Percentiles rank a stretch among this genome's conserved stretches.
Conservation (phyloP, 2,113 vertebrate genomes). For the Acrocephalus arundinaceus region DNA sequence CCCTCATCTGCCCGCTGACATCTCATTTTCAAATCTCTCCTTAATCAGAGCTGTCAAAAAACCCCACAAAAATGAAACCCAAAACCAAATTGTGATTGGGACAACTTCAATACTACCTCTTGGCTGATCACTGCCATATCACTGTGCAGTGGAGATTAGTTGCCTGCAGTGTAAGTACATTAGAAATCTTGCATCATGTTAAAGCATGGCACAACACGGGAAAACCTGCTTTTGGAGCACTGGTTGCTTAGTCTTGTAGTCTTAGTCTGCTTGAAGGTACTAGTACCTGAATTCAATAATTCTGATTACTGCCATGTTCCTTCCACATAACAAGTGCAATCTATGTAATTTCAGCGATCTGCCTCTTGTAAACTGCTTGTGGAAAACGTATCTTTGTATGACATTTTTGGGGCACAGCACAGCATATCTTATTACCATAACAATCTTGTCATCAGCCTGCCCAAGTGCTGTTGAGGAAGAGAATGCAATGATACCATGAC, state of each 20-base stretch:
- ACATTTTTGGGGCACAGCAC: not conserved
- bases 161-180: not conserved
- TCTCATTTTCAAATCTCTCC: not conserved
- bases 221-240: not conserved
- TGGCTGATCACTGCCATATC: not conserved
- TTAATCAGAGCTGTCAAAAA: not conserved
- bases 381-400: not conserved
- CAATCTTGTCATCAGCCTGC: not conserved
- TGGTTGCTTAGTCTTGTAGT: not conserved
- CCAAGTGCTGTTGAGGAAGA: not conserved
- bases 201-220: rapidly evolving
- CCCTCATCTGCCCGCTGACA: not conserved
- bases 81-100: not conserved
- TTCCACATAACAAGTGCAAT: not conserved
- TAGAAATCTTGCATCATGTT: not conserved
- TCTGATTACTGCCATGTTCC: not conserved
- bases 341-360: not conserved
- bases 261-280: not conserved
- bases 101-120: not conserved
- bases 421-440: not conserved
- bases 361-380: not conserved
- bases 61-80: not conserved
- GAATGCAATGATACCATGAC: rapidly evolving
- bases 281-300: not conserved
- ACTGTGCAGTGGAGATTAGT: not conserved